These are phyloP conservation scores for Aspidiotus rigidus DNA, from an alignment of 2,888 invertebrate species.

Conservation along the genomic window DNA sequence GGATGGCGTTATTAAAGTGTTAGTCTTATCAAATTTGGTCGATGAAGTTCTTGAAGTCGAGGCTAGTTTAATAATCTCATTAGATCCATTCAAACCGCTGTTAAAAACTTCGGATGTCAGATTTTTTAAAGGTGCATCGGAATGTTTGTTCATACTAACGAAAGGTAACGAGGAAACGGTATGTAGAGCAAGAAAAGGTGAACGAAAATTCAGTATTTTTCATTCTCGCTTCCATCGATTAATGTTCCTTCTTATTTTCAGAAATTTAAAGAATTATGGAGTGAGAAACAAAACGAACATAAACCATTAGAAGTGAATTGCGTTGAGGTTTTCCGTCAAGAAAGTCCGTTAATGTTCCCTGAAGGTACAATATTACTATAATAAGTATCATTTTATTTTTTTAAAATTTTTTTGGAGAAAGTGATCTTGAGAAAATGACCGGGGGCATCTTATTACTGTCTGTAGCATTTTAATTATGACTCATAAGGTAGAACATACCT, in stretches of 20 bases:
- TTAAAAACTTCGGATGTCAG: constrained; percentile 9
- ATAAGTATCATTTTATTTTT: background rate
- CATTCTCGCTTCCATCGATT: background rate
- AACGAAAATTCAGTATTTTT: background rate
- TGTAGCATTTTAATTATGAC: too few species aligned
- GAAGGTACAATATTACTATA: constrained; percentile 6
- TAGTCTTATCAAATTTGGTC: constrained; percentile 14
- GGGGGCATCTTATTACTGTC: too few species aligned
- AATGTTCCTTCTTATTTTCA: background rate
- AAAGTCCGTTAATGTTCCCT: constrained; percentile 10
- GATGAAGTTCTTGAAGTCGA: constrained; percentile 14
- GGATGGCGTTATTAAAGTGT: constrained; percentile 15
- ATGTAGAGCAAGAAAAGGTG: background rate
- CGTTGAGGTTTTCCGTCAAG: background rate
- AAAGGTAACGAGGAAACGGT: constrained; percentile 18
- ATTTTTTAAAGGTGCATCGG: constrained; percentile 7
- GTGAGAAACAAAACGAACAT: constrained; percentile 20
- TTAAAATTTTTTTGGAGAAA: background rate
- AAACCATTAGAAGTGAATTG: constrained; percentile 6
- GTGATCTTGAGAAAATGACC: too few species aligned
- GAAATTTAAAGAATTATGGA: constrained; percentile 19
- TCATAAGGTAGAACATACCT: too few species aligned
- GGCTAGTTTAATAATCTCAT: constrained; percentile 8
- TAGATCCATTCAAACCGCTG: constrained; percentile 13
- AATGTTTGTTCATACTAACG: constrained; percentile 21